Conservation (phyloP, 2,113 vertebrate genomes). For the Varanus komodoensis region DNA sequence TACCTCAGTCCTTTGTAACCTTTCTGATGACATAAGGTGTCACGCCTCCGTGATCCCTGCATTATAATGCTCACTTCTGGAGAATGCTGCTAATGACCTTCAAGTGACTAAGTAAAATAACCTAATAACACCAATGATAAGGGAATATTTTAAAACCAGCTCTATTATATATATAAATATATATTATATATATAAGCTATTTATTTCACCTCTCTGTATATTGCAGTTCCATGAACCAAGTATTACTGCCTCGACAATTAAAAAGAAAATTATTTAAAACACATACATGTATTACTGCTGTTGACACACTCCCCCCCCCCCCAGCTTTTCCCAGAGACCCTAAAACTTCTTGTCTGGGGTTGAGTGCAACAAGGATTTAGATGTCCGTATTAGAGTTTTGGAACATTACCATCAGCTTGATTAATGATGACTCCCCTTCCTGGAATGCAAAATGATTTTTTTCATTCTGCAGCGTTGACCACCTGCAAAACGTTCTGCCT, state of each 20-base stretch:
- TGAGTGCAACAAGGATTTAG: not conserved
- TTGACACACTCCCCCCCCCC: conserved; percentile 52
- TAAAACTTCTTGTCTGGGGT: conserved; percentile 5
- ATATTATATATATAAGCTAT: conserved; percentile 85
- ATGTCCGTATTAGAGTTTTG: not conserved
- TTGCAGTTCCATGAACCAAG: conserved; percentile 88
- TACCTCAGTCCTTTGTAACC: conserved; percentile 74
- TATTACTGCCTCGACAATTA: conserved; percentile 89
- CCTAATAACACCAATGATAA: conserved; percentile 86
- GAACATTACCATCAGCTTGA: not conserved
- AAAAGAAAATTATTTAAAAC: conserved; percentile 86
- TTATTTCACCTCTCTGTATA: conserved; percentile 91
- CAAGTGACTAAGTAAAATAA: conserved; percentile 80
- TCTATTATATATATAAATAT: conserved; percentile 84
- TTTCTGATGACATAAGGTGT: conserved; percentile 81
- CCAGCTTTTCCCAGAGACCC: not conserved
- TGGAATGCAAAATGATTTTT: not conserved
- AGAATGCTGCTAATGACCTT: conserved; percentile 86
- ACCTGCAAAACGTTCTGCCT: conserved; percentile 8
- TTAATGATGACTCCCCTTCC: not conserved
- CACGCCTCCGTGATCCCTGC: conserved; percentile 80
- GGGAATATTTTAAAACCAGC: conserved; percentile 88
- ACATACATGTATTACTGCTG: conserved; percentile 60
- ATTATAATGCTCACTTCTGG: conserved; percentile 79
- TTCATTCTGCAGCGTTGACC: not conserved